Evolutionary conservation across 2,888 invertebrate species (phyloP).

Genomic region (Lordiphosa fenestrarum): DNA sequence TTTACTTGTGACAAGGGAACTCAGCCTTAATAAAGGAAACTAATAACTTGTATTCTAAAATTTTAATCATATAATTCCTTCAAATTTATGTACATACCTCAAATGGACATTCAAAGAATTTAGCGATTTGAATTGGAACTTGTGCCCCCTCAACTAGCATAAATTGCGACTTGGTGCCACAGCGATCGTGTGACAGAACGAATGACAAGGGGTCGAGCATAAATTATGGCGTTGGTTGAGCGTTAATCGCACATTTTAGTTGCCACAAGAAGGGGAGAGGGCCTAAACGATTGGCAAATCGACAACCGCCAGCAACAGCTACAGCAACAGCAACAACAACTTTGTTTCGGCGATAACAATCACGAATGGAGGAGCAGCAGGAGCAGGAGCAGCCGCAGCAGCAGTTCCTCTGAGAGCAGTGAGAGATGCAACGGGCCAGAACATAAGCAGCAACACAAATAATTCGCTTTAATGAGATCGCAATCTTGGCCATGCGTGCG

Average conservation of each 20-base stretch:
- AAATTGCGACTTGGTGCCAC: constrained; percentile 45
- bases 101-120: too few species aligned
- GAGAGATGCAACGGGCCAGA: constrained; percentile 62
- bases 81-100: too few species aligned
- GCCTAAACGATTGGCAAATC: constrained; percentile 48
- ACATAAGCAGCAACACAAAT: constrained; percentile 78
- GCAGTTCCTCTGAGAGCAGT: constrained; percentile 43
- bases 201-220: constrained; percentile 58
- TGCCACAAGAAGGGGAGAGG: constrained; percentile 30
- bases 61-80: constrained; percentile 1
- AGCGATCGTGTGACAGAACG: constrained; percentile 55
- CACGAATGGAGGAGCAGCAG: constrained; percentile 58
- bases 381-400: constrained; percentile 40
- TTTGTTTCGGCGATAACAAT: constrained; percentile 69
- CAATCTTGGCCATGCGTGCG: constrained; percentile 63
- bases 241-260: constrained; percentile 69
- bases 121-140: background rate
- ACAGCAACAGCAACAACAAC: constrained; percentile 42
- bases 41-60: background rate
- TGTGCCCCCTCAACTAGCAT: constrained; percentile 23
- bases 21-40: too few species aligned
- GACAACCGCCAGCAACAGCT: constrained; percentile 23
- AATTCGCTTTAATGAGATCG: constrained; percentile 79
- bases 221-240: constrained; percentile 66
- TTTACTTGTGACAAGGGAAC: too few species aligned